These are phyloP conservation scores for Synchiropus splendidus DNA, from an alignment of 2,113 vertebrate genomes.

Conservation along the genomic window DNA sequence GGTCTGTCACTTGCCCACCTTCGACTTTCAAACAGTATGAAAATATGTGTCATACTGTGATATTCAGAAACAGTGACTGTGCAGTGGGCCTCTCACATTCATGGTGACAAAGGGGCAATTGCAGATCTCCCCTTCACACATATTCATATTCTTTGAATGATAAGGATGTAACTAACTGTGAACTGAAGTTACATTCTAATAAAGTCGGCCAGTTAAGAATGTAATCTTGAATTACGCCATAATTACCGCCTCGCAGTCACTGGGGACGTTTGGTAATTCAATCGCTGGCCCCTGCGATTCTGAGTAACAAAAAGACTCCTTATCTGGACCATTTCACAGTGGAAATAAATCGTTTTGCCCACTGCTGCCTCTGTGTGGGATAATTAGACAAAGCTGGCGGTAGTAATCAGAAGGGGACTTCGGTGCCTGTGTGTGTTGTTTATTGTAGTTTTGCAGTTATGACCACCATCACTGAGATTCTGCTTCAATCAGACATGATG, in stretches of 20 bases:
- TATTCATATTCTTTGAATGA: conserved; percentile 70
- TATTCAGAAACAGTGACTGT: no score
- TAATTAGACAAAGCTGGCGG: conserved; percentile 51
- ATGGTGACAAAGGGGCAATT: conserved; percentile 51
- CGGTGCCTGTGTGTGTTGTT: background rate
- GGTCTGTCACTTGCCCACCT: no score
- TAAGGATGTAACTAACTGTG: conserved; percentile 77
- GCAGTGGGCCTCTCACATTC: conserved; percentile 24
- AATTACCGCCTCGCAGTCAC: conserved; percentile 69
- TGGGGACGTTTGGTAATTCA: conserved; percentile 66
- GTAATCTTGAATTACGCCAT: conserved; percentile 70
- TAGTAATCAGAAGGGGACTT: conserved; percentile 36
- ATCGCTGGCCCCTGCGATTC: conserved; percentile 62
- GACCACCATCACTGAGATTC: no score
- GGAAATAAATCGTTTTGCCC: conserved; percentile 54
- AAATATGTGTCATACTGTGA: no score
- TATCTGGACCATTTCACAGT: conserved; percentile 55
- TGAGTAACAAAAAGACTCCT: conserved; percentile 38
- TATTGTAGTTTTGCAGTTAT: background rate
- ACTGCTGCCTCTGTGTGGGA: conserved; percentile 28
- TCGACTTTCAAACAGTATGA: no score
- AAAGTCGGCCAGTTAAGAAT: conserved; percentile 65
- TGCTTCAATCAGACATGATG: no score
- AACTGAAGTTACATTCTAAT: conserved; percentile 76
- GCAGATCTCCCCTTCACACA: conserved; percentile 44